Evolutionary conservation across 2,888 invertebrate species (phyloP).

Genomic region (Ornithoptera priamus): DNA sequence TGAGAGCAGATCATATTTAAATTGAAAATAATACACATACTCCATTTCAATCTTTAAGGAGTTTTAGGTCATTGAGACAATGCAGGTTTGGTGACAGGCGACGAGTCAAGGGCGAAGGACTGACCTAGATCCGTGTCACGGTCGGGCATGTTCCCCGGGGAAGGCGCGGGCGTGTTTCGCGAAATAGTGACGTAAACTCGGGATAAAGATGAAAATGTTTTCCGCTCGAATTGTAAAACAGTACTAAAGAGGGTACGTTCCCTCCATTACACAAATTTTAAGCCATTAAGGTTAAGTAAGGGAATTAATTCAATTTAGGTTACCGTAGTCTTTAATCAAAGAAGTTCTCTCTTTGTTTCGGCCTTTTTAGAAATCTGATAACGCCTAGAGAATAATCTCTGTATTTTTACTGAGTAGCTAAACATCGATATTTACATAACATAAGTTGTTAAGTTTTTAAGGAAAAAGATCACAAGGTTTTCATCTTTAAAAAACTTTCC

Average conservation of each 20-base stretch:
- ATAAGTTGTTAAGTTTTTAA: no score
- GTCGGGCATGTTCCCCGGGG: slow-evolving; percentile 13
- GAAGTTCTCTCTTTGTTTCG: background rate
- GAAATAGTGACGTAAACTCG: slow-evolving; percentile 1
- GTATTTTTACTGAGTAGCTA: background rate
- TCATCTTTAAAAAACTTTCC: no score
- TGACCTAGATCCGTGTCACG: slow-evolving; percentile 17
- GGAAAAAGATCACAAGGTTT: no score
- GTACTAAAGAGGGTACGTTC: background rate
- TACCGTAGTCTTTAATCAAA: slow-evolving; percentile 2
- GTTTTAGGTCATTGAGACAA: slow-evolving; percentile 3
- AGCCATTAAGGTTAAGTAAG: background rate
- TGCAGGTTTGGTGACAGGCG: slow-evolving; percentile 1
- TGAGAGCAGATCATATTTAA: background rate
- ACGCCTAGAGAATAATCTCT: background rate
- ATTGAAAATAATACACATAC: no score
- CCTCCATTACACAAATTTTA: slow-evolving; percentile 1
- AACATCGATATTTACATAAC: background rate
- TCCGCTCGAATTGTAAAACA: background rate
- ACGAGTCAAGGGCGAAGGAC: slow-evolving; percentile 12
- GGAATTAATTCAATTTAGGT: background rate
- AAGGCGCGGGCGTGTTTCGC: slow-evolving; percentile 8
- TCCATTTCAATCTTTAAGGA: background rate
- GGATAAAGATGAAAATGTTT: slow-evolving; percentile 4
- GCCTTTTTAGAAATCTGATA: background rate